Conservation (phyloP, 2,888 invertebrate species). For the Nephrotoma flavescens region DNA sequence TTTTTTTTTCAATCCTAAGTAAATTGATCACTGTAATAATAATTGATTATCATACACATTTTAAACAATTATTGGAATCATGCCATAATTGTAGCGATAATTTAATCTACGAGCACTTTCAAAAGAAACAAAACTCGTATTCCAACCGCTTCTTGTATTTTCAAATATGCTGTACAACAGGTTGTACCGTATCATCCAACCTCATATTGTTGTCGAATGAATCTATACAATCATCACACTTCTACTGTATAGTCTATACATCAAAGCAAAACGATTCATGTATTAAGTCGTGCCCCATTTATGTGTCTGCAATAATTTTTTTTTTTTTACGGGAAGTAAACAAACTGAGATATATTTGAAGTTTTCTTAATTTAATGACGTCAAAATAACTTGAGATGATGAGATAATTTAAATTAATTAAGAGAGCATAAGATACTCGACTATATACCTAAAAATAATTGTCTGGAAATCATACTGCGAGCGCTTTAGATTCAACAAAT, state of each 20-base stretch:
- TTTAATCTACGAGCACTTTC: too few species aligned
- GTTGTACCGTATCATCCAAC: neutral
- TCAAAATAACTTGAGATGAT: neutral
- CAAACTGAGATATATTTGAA: neutral
- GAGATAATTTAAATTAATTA: neutral
- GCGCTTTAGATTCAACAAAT: neutral
- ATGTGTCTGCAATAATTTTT: neutral
- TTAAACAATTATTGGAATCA: too few species aligned
- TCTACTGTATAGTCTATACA: too few species aligned
- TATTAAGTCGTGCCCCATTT: neutral
- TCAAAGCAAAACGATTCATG: too few species aligned
- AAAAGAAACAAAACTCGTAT: too few species aligned
- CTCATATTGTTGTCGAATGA: neutral
- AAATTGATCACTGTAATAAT: too few species aligned
- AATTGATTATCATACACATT: too few species aligned
- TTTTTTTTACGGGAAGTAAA: neutral
- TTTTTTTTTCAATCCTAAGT: too few species aligned
- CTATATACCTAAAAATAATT: neutral
- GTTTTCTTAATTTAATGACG: neutral
- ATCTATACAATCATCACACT: neutral
- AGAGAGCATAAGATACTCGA: neutral
- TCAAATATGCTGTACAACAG: neutral
- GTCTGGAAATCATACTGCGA: neutral
- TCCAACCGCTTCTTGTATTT: too few species aligned
- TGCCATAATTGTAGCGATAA: too few species aligned